Evolutionary conservation across 1,140 invertebrate genomes (phyloP), one percentile per base, ranked within the genome.

Genomic region (Lordiphosa collinella): DNA sequence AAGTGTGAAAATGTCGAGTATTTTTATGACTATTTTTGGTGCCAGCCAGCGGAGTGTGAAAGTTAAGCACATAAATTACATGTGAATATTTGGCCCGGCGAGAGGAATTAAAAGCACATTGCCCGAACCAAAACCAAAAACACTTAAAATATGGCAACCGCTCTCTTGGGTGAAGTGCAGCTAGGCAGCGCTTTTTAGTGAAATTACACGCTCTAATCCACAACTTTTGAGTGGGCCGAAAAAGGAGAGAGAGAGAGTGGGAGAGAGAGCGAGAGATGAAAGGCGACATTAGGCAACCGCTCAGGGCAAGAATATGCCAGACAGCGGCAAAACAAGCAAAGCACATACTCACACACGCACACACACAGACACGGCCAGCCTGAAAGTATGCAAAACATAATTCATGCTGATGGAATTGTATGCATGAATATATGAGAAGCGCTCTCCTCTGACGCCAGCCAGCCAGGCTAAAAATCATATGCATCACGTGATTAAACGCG

Each of bases 401-500:
- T 80, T 86, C 80, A 86, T 86, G 80, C 67, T 86, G 80, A 80
- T 86, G 80, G 63, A 86, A 86, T 80, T 85, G 80, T 80, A 76
- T 82, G 75, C 59, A 68, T 53, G 65, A 61, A 62, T 49, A 63
- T 62, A 56, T 55, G 16, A 18, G 14, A 29, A 9, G 22, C 1
- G n/a, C 40, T 25, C 18, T 41, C 18, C 44, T 38, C 29, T 55
- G 37, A 31, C 40, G 52, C 61, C 40, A 65, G 61, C 61, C 40
- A 65, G 61, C 60, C 58, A 41, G 74, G 74, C 68, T 75, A 74
- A 82, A 86, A 86, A 86, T 86, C 80, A 85, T 86, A 86, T 86
- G 80, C 80, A 86, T 86, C 80, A 86, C 80, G 80, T 86, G 80
- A 86, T 76, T 86, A 86, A 86, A 86, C 80, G 80, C 80, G 80